phyloP scores from a whole-genome alignment of 2,797 vertebrate genomes.

The Gorsachius magnificus region DNA sequence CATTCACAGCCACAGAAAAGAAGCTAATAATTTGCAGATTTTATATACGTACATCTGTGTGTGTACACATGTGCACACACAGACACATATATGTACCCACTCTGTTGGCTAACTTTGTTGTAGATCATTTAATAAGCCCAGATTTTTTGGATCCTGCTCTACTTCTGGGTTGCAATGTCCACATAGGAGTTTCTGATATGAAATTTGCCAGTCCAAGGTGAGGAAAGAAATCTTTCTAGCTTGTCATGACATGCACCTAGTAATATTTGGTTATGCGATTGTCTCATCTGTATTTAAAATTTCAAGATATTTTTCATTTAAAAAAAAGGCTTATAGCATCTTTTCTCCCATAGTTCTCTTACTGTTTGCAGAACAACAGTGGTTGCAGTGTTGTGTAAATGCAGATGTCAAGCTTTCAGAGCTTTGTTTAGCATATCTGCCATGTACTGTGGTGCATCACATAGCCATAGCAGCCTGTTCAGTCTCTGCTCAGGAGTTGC shows the following conservation, averaged over 20 bases:
- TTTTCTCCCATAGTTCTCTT: background rate
- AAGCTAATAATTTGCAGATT: background rate
- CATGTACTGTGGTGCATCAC: background rate
- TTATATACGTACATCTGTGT: background rate
- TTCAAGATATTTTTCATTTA: background rate
- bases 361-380: background rate
- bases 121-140: background rate
- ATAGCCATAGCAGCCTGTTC: background rate
- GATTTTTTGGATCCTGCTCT: background rate
- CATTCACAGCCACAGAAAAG: background rate
- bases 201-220: background rate
- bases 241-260: background rate
- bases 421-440: background rate
- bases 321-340: background rate
- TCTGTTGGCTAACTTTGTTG: background rate
- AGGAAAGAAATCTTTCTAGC: background rate
- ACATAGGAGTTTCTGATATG: background rate
- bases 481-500: background rate
- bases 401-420: background rate
- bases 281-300: background rate
- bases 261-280: background rate
- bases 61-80: no score
- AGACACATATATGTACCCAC: background rate
- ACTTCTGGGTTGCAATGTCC: background rate
- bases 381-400: background rate